These are phyloP conservation scores for Hipposideros larvatus DNA, from an alignment of 2,797 vertebrate genomes.

Conservation along the genomic window DNA sequence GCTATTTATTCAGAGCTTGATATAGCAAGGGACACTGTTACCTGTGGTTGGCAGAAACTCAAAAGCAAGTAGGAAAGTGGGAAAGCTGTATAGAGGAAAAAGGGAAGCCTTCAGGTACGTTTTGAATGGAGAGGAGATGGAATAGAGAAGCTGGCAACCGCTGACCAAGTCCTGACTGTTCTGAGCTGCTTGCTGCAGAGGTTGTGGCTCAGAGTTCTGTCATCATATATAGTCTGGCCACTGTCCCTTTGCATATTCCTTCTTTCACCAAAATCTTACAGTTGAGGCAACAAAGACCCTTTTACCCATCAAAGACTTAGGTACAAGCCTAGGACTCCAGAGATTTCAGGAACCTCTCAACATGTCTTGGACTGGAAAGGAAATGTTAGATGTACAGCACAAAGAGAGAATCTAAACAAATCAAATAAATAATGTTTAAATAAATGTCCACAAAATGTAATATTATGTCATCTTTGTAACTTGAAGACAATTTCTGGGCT, in stretches of 20 bases:
- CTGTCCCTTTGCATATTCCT: not conserved
- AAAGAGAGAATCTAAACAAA: constrained; percentile 10
- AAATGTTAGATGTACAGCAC: not conserved
- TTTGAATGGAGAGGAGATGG: not conserved
- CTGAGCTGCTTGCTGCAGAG: not conserved
- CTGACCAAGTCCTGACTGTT: not conserved
- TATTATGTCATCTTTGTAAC: not conserved
- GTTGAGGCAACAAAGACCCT: not conserved
- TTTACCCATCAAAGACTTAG: not conserved
- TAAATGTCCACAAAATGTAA: not conserved
- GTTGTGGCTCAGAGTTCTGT: not conserved
- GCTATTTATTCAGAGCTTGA: not conserved
- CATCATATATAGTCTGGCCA: not conserved
- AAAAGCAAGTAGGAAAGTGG: not conserved
- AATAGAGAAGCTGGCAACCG: not conserved
- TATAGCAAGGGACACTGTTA: not conserved
- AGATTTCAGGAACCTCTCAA: not conserved
- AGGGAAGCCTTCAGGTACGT: not conserved
- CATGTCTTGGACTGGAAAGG: not conserved
- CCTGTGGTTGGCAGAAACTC: not conserved
- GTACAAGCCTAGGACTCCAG: not conserved
- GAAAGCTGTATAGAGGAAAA: not conserved
- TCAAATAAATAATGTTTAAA: not conserved
- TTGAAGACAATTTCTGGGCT: not conserved
- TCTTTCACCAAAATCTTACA: not conserved